Evolutionary conservation across 2,888 invertebrate species (phyloP).

Genomic region (Sesia apiformis): DNA sequence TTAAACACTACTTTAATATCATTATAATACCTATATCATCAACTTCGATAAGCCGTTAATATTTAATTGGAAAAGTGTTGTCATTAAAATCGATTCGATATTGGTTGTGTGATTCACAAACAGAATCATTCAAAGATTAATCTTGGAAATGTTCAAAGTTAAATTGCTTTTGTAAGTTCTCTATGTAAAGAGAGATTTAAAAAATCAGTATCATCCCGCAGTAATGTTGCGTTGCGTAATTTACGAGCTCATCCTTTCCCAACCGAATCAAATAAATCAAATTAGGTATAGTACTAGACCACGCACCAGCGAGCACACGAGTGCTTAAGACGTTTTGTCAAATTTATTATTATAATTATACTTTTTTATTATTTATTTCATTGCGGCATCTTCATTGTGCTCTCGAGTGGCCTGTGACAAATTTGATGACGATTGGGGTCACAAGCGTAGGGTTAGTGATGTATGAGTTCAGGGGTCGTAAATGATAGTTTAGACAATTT

Average conservation of each 20-base stretch:
- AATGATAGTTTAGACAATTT: constrained; percentile 65
- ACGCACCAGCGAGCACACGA: constrained; percentile 57
- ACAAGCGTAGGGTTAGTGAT: constrained; percentile 55
- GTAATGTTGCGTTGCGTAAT: constrained; percentile 27
- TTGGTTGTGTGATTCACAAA: too few relatives aligned
- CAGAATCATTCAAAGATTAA: too few relatives aligned
- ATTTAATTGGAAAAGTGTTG: too few relatives aligned
- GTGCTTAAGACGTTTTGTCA: constrained; percentile 75
- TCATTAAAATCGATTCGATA: too few relatives aligned
- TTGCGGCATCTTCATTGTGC: constrained; percentile 58
- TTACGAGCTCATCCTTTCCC: constrained; percentile 60
- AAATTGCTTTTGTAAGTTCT: too few relatives aligned
- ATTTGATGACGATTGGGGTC: constrained; percentile 71
- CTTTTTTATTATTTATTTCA: constrained; percentile 61
- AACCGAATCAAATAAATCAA: constrained; percentile 68
- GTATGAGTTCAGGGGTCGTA: constrained; percentile 52
- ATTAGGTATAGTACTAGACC: constrained; percentile 65
- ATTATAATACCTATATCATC: too few relatives aligned
- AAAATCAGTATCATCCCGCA: too few relatives aligned
- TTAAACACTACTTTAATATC: too few relatives aligned
- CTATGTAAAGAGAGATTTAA: too few relatives aligned
- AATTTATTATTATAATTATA: constrained; percentile 73
- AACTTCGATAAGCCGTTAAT: too few relatives aligned
- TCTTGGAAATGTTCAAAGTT: too few relatives aligned
- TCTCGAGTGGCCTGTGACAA: constrained; percentile 71